Base-by-base conservation (phyloP, 2,113 vertebrate species). In the Rhabdomys dilectus region DNA sequence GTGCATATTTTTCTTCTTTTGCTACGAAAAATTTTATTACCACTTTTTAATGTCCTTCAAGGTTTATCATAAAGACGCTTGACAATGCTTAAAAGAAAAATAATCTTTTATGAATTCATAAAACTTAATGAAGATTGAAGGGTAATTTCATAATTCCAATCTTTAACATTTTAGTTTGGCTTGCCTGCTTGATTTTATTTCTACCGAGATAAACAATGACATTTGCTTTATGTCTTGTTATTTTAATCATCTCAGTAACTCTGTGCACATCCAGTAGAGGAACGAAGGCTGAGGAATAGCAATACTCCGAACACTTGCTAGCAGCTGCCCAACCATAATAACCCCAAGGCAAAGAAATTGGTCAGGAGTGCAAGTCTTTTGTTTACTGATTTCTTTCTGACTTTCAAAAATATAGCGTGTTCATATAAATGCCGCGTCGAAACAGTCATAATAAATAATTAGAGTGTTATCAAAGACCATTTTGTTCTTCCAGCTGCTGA, bases 401-500 rank as follows among this genome's bases (percentile, higher is more conserved):
- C 92, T 94, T 96, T 97, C 94, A 78, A 96, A 97, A 97, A 94
- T 78, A 84, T 94, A 97, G 95, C 97, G 7, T 92, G 21, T 97
- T 89, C 66, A 89, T 91, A 92, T n/a, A 98, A 98, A 97, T 97
- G 62, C 0, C 97, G 73, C 92, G 95, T 98, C 84, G 97, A 97
- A 73, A 73, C n/a, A 98, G 89, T 94, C 93, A 96, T 93, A 98
- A 94, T 94, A 96, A 98, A 45, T 93, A 96, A 72, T 87, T 97
- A 92, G 51, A 68, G 62, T 97, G 68, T 97, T 98, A 97, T 96
- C 73, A 93, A 68, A 98, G 82, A 42, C 51, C 4, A 1, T 97
- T 97, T 93, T 98, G 60, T 97, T 92, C 96, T 94, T 91, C 95
- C 94, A 97, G 96, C 91, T 98, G 91, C 93, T 96, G 36, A 62